A percentile compares a stretch with the other conserved stretches of the same genome.
These are phyloP conservation scores for Phortica variegata DNA, from an alignment of 1,140 invertebrate genomes.

Conservation along the genomic window DNA sequence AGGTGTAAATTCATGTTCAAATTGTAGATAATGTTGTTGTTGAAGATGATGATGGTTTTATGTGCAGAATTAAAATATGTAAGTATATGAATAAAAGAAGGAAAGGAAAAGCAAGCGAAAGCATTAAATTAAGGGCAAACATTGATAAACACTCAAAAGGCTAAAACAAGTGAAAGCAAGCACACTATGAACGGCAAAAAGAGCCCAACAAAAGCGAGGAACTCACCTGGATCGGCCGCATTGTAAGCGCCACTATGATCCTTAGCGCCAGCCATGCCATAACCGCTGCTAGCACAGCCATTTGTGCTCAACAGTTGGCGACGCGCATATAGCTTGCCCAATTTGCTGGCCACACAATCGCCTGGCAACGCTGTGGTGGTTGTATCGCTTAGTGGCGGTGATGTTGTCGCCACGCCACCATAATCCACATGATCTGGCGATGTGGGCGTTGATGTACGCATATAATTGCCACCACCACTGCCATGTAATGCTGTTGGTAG, in stretches of 20 bases:
- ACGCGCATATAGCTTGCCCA: constrained; percentile 44
- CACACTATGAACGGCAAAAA: neutral
- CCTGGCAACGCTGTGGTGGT: neutral
- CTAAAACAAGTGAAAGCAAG: constrained; percentile 18
- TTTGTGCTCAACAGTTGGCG: constrained; percentile 30
- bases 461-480: constrained; percentile 2
- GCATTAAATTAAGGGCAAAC: too few relatives aligned
- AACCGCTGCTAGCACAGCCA: constrained; percentile 22
- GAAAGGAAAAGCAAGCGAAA: constrained; percentile 24
- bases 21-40: too few relatives aligned
- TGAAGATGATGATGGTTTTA: too few relatives aligned
- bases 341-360: constrained; percentile 29
- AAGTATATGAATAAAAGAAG: constrained; percentile 6
- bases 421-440: constrained; percentile 8
- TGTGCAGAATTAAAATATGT: too few relatives aligned
- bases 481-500: constrained; percentile 26
- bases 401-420: constrained; percentile 9
- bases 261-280: constrained; percentile 21
- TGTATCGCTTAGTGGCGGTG: constrained; percentile 9
- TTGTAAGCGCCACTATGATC: constrained; percentile 3
- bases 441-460: constrained; percentile 15
- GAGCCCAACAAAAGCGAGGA: neutral
- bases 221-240: constrained; percentile 31
- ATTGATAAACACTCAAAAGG: constrained; percentile 4
- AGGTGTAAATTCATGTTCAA: too few relatives aligned